Conservation (phyloP, 2,113 vertebrate genomes). For the Elanus axillaris region DNA sequence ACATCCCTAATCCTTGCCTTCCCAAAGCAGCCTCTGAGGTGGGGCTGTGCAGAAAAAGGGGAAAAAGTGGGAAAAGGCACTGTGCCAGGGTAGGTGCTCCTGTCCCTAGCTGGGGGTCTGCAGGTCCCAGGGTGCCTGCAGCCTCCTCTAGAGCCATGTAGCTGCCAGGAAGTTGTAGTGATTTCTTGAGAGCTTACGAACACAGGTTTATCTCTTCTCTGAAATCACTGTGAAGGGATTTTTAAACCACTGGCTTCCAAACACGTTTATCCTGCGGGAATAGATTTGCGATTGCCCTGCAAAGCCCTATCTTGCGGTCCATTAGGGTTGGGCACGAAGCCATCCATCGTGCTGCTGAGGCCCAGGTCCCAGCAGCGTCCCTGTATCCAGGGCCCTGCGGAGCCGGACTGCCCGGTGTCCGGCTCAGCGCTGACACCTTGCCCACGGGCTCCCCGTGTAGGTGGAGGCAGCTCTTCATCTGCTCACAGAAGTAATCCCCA, state of each 20-base stretch:
- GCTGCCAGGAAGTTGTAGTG: not conserved
- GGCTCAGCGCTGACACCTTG: rapidly evolving
- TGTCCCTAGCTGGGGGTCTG: not conserved
- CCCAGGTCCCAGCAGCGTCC: not conserved
- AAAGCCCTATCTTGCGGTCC: rapidly evolving
- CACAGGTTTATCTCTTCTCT: not conserved
- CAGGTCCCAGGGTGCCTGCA: not conserved
- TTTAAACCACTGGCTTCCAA: not conserved
- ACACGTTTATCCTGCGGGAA: not conserved
- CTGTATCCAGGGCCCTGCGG: too few species aligned
- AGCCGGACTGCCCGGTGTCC: rapidly evolving
- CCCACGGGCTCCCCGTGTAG: not conserved
- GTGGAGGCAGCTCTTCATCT: not conserved
- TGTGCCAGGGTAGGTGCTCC: not conserved
- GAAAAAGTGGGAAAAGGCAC: not conserved
- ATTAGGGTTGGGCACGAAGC: not conserved
- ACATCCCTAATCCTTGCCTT: not conserved
- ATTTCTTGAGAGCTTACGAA: not conserved
- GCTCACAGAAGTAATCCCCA: not conserved
- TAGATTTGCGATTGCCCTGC: not conserved
- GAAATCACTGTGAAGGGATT: not conserved
- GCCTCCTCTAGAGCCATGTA: not conserved
- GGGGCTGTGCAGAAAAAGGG: not conserved
- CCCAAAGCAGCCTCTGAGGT: not conserved
- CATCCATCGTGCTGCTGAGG: not conserved